Base-by-base conservation (phyloP, 2,113 vertebrate genomes). In the Synchiropus splendidus region DNA sequence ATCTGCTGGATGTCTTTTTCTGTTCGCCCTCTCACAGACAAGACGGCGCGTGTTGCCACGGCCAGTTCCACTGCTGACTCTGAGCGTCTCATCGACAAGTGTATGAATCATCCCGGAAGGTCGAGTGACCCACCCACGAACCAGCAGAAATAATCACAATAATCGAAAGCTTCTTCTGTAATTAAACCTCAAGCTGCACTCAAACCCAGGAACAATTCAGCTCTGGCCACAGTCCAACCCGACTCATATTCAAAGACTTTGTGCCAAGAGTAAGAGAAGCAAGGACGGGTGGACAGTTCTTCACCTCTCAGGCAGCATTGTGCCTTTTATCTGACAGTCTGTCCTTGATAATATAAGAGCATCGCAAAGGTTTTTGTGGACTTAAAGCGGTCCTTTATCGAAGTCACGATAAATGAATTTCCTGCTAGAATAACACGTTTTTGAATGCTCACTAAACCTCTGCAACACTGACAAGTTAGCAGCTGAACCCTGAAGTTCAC, bases 81-180 rank as follows among this genome's bases (percentile, higher is more conserved):
- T 37, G 31, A 32, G 2, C 36, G 16, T 30, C 2, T 27, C 12
- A 41, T 27, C 31, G 27, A 4, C 2, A 21, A 31, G 42, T 46
- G 39, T 39, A 34, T 48, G 11, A 47, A 12, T 10, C 4, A 34
- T n/a, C 49, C 12, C 21, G 36, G 44, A 35, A 32, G 16, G 15
- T 39, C 3, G 15, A 30, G 2, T 30, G 40, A 17, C 17, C 16
- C 5, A 46, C 11, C 5, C 15, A 11, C 36, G 16, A 31, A 50
- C 38, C 31, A 42, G 2, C 6, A 46, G 21, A 18, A 4, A 18
- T 55, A 33, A 41, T 48, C 21, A 18, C 44, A 52, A 55, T 55
- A 45, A 53, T 42, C 14, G 46, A 54, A 59, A 15, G 10, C 40
- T 49, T 44, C 51, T 44, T 42, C 45, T 36, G 18, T 58, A 33